Conservation (phyloP, 2,797 vertebrate species). For the Botia almorhae region DNA sequence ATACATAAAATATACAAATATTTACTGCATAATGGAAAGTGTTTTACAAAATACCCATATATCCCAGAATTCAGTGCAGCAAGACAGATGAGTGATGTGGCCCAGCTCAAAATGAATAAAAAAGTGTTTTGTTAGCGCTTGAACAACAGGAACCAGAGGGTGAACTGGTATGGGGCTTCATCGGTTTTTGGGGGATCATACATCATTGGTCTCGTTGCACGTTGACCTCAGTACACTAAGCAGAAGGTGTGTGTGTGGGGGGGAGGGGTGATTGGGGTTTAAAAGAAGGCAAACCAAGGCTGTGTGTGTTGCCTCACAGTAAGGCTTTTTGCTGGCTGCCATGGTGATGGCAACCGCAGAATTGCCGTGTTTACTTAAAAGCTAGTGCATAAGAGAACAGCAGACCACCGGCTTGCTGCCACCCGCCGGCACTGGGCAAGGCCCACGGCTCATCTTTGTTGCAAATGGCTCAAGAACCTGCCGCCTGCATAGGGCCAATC, state of each 20-base stretch:
- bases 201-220: conserved; percentile 75
- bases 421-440: conserved; percentile 75
- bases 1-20: conserved; percentile 63
- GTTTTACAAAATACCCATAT: conserved; percentile 33
- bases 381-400: conserved; percentile 85
- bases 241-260: conserved; percentile 60
- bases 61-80: conserved; percentile 43
- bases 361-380: conserved; percentile 83
- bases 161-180: conserved; percentile 36
- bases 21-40: conserved; percentile 54
- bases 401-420: conserved; percentile 80
- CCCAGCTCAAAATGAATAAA: conserved; percentile 65
- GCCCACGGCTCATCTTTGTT: conserved; percentile 84
- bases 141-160: conserved; percentile 19
- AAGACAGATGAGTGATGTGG: conserved; percentile 26
- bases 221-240: conserved; percentile 73
- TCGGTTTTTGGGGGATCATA: conserved; percentile 67
- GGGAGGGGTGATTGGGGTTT: conserved; percentile 65
- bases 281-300: conserved; percentile 80
- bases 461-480: conserved; percentile 79
- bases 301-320: conserved; percentile 81
- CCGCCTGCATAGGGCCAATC: conserved; percentile 71
- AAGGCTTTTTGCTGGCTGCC: conserved; percentile 81
- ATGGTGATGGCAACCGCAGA: conserved; percentile 81
- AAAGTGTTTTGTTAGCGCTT: background rate